Conservation (phyloP, 2,113 vertebrate species). For the Misgurnus mizolepis region DNA sequence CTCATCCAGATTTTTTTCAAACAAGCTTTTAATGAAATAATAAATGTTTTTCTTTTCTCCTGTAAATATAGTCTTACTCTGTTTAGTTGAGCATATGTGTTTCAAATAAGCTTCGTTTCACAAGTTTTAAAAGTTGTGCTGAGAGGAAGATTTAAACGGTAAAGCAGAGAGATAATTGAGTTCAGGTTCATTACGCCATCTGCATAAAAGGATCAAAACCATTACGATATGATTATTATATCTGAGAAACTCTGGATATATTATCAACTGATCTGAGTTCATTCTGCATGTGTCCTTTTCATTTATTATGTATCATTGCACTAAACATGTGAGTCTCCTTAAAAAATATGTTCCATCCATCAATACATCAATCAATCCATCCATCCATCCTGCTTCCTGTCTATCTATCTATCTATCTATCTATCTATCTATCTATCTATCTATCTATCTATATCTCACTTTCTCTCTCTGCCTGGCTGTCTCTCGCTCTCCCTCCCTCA, state of each 20-base stretch:
- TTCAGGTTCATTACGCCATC: not conserved
- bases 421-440: not conserved
- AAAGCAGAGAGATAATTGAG: not conserved
- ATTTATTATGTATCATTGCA: not conserved
- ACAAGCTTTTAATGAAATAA: slow-evolving; percentile 55
- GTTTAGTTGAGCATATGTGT: slow-evolving; percentile 35
- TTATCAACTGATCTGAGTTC: no score
- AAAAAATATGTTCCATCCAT: no score
- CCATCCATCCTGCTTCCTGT: not conserved
- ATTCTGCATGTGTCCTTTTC: no score
- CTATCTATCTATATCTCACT: no score
- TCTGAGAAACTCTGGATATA: no score
- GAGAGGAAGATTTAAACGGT: not conserved
- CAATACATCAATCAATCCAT: not conserved
- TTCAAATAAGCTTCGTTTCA: slow-evolving; percentile 36
- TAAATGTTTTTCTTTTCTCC: slow-evolving; percentile 49
- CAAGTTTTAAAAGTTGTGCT: slow-evolving; percentile 31
- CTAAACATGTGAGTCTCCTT: no score
- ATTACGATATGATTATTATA: not conserved
- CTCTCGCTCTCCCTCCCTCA: no score
- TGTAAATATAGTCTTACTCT: slow-evolving; percentile 50
- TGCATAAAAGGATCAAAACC: not conserved
- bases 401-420: not conserved
- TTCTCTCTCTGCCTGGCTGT: no score
- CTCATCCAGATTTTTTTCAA: slow-evolving; percentile 35